These are phyloP conservation scores for Ranitomeya imitator DNA, from an alignment of 2,113 vertebrate genomes.

Conservation along the genomic window DNA sequence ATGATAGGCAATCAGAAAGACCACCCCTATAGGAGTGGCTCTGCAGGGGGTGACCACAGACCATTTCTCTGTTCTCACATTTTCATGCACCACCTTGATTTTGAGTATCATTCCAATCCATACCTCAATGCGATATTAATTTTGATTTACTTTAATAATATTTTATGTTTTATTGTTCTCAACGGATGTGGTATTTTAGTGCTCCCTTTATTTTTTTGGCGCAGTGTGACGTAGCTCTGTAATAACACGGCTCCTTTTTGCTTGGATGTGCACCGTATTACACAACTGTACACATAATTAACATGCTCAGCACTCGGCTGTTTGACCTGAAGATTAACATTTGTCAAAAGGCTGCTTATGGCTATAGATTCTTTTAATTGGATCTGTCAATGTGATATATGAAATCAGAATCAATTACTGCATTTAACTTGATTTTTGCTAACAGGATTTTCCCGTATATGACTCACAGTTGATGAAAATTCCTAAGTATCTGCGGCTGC, in stretches of 20 bases:
- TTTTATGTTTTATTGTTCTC: no score
- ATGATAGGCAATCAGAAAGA: no score
- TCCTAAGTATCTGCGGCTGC: not conserved
- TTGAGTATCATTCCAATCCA: no score
- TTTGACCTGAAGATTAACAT: not conserved
- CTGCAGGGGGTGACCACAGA: no score
- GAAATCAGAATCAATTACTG: slow-evolving; percentile 13
- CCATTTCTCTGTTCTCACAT: no score
- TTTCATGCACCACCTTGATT: no score
- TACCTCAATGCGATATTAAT: no score
- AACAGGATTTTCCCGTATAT: not conserved
- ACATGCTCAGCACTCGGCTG: not conserved
- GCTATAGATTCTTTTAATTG: not conserved
- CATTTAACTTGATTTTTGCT: not conserved
- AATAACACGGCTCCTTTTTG: not conserved
- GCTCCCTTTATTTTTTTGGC: no score
- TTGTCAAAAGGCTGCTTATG: not conserved
- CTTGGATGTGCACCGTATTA: not conserved
- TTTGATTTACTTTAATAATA: no score
- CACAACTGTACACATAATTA: not conserved
- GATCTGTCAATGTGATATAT: slow-evolving; percentile 8
- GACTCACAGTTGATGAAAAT: not conserved
- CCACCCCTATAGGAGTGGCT: no score
- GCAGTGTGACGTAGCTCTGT: not conserved
- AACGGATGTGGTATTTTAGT: no score